Base-by-base conservation (phyloP, 2,113 vertebrate species). In the Bubo bubo region DNA sequence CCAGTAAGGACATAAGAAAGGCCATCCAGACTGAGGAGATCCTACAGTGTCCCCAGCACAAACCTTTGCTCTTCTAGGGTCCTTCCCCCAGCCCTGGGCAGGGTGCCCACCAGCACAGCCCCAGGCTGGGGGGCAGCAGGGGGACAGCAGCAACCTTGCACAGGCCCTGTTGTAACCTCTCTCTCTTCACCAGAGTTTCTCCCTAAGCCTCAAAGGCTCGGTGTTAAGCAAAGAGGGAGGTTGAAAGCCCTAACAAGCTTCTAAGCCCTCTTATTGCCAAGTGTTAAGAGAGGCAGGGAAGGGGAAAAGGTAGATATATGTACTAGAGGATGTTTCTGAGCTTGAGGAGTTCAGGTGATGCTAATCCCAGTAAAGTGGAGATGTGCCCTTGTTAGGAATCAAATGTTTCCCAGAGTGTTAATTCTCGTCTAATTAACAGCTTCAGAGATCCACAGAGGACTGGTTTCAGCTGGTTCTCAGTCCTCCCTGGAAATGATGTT, bases 401-500 rank as follows among this genome's bases (percentile, higher is more conserved):
- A 47, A 18, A 30, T 18, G 18, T 45, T 93, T 95, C 94, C 86
- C 93, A 15, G 49, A 64, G 58, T 32, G 74, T 91, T 94, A 87
- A 91, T 96, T 94, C 70, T 32, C n/a, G 49, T 60, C 95, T 88
- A 91, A 95, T 95, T 95, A 97, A 87, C 81, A 94, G 77, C 90
- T 87, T 19, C 2, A 2, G 81, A 79, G 84, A 18, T 12, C 34
- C 66, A 9, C 84, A 45, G 70, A 82, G 80, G 58, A 30, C 91
- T 45, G 70, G 43, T 62, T 95, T 88, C 81, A 76, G 84, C 77
- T 37, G 47, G 12, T 84, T 95, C 34, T 35, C 73, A 60, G 41
- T 80, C 35, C 66, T 86, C 94, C 49, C 70, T 93, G 93, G 87
- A 85, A 95, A 91, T 10, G 8, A 8, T 72, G 70, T 93, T 97